Percentiles rank a stretch among this genome's conserved stretches.
Evolutionary conservation across 1,140 invertebrate species (phyloP).

Genomic region (Anoplophora glabripennis): DNA sequence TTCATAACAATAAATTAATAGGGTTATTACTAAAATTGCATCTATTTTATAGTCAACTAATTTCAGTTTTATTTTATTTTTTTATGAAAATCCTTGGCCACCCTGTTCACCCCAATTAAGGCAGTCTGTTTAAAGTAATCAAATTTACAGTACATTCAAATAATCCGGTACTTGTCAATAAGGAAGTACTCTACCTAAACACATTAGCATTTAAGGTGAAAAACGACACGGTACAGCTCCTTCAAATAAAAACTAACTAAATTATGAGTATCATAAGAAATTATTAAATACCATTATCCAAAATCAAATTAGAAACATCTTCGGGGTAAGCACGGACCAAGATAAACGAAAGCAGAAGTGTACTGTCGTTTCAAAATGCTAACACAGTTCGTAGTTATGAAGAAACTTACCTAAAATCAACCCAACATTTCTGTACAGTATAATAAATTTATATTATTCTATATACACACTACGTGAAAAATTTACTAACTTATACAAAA

Average conservation of each 20-base stretch:
- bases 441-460: conserved; percentile 29
- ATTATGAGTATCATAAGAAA: conserved; percentile 8
- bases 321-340: neutral
- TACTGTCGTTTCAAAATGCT: neutral
- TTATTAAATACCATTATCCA: neutral
- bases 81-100: no score
- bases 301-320: neutral
- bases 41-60: no score
- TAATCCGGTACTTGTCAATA: no score
- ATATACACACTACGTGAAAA: conserved; percentile 33
- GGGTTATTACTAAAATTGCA: no score
- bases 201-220: no score
- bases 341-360: neutral
- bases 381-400: neutral
- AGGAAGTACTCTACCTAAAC: no score
- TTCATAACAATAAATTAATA: no score
- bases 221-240: neutral
- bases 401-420: conserved; percentile 18
- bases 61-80: no score
- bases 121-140: no score
- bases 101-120: no score
- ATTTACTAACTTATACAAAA: conserved; percentile 26
- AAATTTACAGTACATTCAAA: no score
- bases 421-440: conserved; percentile 31
- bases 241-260: conserved; percentile 1